Base-by-base conservation (phyloP, 2,113 vertebrate genomes). In the Uropsilus gracilis region DNA sequence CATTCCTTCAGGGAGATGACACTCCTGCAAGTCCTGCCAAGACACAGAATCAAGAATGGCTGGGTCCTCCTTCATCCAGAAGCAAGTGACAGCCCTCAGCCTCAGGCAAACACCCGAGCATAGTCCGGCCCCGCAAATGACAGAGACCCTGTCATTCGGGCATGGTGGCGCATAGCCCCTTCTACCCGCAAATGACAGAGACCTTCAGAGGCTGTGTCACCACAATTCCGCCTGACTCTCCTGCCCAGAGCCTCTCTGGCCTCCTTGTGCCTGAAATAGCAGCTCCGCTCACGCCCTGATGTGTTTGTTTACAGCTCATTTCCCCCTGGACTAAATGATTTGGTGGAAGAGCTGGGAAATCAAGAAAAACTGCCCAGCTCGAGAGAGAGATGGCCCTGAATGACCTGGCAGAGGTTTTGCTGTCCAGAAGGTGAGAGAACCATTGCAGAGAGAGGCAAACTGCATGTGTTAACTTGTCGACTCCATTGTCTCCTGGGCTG, bases 401-500 rank as follows among this genome's bases (percentile, higher is more conserved):
- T 0, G 75, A 69, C 13, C 5, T 28, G 24, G 59, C 9, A 0
- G 24, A 12, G n/a, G 37, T 3, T 3, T 42, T n/a, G 1, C 32
- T 1, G 30, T 20, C 6, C 17, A 18, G 3, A 42, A 63, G 14
- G 13, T 50, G 42, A 44, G 0, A 22, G 69, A 57, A 53, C 50
- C 9, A 2, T 6, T 2, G 0, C 5, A 4, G 13, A 18, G 18
- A 0, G 2, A 46, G 44, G 34, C 37, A 2, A 24, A 1, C 4
- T 2, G 4, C 0, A 24, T 2, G 34, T 20, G 39, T 34, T 73
- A 50, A 13, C 66, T 24, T 7, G 20, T 2, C 24, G 55, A 32
- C 4, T 4, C 81, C 0, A 0, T n/a, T 20, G 0, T 2, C 30
- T 1, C 12, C 16, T 2, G 39, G 73, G 46, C 53, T 7, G 14